These are phyloP conservation scores for Aix galericulata DNA, from an alignment of 2,113 vertebrate species.

Conservation along the genomic window DNA sequence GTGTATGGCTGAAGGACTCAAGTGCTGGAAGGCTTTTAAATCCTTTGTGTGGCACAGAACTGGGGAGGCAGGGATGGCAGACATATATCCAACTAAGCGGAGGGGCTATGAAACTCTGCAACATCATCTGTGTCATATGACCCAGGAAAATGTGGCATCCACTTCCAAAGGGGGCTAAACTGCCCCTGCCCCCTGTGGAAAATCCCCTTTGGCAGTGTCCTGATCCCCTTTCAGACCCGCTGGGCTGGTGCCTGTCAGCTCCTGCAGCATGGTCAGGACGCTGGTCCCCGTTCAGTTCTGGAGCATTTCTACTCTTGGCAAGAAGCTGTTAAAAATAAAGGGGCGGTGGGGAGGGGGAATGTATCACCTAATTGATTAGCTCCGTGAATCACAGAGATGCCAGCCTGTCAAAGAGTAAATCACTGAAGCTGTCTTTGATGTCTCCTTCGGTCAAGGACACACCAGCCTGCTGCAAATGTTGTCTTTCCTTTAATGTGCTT, in stretches of 20 bases:
- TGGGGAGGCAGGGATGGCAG: not conserved
- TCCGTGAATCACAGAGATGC: conserved; percentile 57
- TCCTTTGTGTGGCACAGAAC: not conserved
- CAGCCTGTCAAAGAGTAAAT: conserved; percentile 65
- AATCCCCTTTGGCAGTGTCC: not conserved
- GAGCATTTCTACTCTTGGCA: conserved; percentile 26
- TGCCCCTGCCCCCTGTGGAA: not conserved
- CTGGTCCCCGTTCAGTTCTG: not conserved
- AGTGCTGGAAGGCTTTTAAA: not conserved
- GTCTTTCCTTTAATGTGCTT: conserved; percentile 40
- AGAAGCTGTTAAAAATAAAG: conserved; percentile 46
- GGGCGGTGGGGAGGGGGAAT: conserved; percentile 8
- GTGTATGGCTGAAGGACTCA: not conserved
- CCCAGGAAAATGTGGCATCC: not conserved
- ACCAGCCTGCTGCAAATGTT: conserved; percentile 3
- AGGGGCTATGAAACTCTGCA: not conserved
- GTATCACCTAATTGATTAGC: conserved; percentile 67
- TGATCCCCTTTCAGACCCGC: not conserved
- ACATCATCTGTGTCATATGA: accelerated
- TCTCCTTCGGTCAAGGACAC: conserved; percentile 53
- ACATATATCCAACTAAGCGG: not conserved
- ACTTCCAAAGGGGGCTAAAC: not conserved
- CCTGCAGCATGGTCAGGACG: not conserved
- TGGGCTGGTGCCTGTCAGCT: not conserved
- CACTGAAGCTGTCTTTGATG: conserved; percentile 59